Base-by-base conservation (phyloP, 2,113 vertebrate species). In the Calyptommatus sinebrachiatus region DNA sequence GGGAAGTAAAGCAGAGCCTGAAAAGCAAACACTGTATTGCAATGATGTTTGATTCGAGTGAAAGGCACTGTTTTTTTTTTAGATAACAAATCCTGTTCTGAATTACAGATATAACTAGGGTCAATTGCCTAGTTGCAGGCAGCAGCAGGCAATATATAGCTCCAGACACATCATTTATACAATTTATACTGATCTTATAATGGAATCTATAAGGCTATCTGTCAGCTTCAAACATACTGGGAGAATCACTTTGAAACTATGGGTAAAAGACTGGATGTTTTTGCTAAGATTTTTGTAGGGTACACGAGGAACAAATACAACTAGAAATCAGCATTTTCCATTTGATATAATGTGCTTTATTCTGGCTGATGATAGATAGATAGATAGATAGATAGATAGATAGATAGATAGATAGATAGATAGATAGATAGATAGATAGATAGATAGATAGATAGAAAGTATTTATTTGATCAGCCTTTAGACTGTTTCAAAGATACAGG, bases 141-240 rank as follows among this genome's bases (percentile, higher is more conserved):
- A 12, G 12, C 63, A 60, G n/a, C 70, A n/a, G 28, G 35, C 10
- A 45, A 14, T 61, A 18, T 45, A 46, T 7, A 46, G 22, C 0
- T 0, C 26, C 48, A 11, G 2, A 9, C 4, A 16, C 6, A 8
- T 0, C 0, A 3, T 66, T 63, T 57, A 1, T 1, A 0, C 5
- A 1, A 7, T 4, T 22, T 0, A 14, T 69, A 20, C 18, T 66
- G 53, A 22, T 7, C 4, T 65, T 4, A 35, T 12, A 31, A 46
- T 26, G 14, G 28, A 3, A 62, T 75, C 62, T 16, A 41, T 11
- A 18, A 8, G 21, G 60, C 45, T 18, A 62, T 75, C 31, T 62
- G 31, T 26, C 20, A 62, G 29, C 6, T 2, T 8, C 10, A 62
- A 24, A 11, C 1, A 11, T 61, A 41, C 57, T 53, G 50, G n/a